Evolutionary conservation across 1,140 invertebrate species (phyloP).

Genomic region (Paracyclopina nana): DNA sequence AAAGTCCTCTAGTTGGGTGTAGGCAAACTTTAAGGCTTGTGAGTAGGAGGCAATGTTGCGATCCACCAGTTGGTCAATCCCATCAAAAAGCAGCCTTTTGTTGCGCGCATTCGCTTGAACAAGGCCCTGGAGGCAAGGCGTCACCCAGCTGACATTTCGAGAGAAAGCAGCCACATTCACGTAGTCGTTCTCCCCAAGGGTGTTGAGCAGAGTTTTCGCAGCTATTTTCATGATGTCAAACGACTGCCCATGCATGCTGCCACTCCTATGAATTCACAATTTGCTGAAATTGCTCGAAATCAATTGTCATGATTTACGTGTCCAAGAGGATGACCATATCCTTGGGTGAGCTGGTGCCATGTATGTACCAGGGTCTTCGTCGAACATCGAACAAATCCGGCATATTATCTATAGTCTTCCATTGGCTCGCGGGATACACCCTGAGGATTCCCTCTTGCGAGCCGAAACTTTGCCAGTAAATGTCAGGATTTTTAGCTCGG

Average conservation of each 20-base stretch:
- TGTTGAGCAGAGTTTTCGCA: constrained; percentile 36
- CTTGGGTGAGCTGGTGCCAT: constrained; percentile 35
- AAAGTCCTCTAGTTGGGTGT: constrained; percentile 26
- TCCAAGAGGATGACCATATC: constrained; percentile 38
- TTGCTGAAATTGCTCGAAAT: constrained; percentile 2
- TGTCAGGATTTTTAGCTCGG: constrained; percentile 24
- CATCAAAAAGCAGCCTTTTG: constrained; percentile 27
- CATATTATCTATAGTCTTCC: constrained; percentile 20
- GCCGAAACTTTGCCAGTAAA: constrained; percentile 35
- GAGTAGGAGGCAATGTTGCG: constrained; percentile 34
- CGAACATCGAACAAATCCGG: constrained; percentile 32
- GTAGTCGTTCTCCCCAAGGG: constrained; percentile 39
- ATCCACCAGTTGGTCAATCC: constrained; percentile 27
- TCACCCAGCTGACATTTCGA: constrained; percentile 25
- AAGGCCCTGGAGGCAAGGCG: constrained; percentile 29
- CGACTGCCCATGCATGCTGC: constrained; percentile 39
- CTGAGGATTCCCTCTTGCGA: constrained; percentile 32
- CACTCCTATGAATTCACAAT: constrained; percentile 29
- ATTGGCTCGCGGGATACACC: constrained; percentile 28
- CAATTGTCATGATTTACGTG: constrained; percentile 24
- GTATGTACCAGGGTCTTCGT: constrained; percentile 34
- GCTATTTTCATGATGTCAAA: constrained; percentile 39
- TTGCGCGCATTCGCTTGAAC: constrained; percentile 33
- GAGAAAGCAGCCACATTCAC: constrained; percentile 37
- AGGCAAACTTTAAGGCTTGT: constrained; percentile 34